Evolutionary conservation across 2,888 invertebrate species (phyloP).

Genomic region (Hirtodrosophila histrioides): DNA sequence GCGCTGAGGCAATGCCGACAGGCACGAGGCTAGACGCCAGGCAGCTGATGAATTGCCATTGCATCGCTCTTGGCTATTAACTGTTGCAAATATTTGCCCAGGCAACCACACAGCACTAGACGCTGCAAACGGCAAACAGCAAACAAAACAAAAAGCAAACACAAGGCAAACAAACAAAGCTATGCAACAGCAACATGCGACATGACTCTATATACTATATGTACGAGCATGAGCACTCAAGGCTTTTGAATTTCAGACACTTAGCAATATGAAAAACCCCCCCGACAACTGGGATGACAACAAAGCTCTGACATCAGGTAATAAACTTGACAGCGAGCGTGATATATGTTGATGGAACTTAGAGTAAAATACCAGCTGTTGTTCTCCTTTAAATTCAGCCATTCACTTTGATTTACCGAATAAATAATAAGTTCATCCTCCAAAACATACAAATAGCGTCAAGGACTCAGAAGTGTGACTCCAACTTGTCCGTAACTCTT

Average conservation of each 20-base stretch:
- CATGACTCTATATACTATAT: constrained; percentile 7
- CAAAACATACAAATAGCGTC: no score
- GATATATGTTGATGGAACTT: constrained; percentile 20
- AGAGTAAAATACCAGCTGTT: constrained; percentile 19
- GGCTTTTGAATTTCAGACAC: constrained; percentile 41
- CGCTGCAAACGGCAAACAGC: constrained; percentile 40
- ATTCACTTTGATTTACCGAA: constrained; percentile 29
- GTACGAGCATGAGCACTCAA: constrained; percentile 14
- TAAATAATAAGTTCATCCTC: no score
- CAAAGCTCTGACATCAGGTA: constrained; percentile 36
- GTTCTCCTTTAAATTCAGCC: constrained; percentile 19
- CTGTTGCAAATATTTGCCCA: constrained; percentile 72
- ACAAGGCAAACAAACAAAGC: constrained; percentile 45
- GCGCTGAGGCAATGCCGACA: constrained; percentile 34
- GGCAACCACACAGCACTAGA: constrained; percentile 65
- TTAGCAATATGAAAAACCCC: constrained; percentile 39
- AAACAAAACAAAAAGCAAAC: constrained; percentile 63
- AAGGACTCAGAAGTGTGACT: no score
- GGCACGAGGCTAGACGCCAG: constrained; percentile 55
- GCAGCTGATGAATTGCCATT: constrained; percentile 58
- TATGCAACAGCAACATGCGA: constrained; percentile 27
- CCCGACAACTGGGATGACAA: not conserved
- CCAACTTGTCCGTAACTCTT: no score
- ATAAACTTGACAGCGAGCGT: constrained; percentile 31
- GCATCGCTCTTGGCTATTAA: constrained; percentile 76